A percentile compares a stretch with the other conserved stretches of the same genome.
Conservation (phyloP, 2,113 vertebrate species). For the Anarhynchus alexandrinus region DNA sequence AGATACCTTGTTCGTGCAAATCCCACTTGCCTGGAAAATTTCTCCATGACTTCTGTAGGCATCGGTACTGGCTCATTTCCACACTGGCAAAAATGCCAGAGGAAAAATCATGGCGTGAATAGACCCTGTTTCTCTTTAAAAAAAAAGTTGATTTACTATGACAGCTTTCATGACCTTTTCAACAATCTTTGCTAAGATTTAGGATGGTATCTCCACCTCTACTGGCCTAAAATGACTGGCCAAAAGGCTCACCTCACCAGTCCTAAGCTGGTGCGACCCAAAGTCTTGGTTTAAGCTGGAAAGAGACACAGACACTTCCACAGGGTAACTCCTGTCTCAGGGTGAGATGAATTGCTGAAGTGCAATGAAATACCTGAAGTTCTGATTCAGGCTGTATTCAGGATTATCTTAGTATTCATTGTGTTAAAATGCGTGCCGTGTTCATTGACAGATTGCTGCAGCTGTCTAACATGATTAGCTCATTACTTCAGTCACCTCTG, state of each 20-base stretch:
- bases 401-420: background rate
- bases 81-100: background rate
- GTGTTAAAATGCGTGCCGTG: background rate
- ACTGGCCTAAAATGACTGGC: background rate
- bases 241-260: background rate
- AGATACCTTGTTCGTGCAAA: background rate
- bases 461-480: background rate
- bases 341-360: background rate
- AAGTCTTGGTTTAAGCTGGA: background rate
- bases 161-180: background rate
- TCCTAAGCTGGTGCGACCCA: background rate
- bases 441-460: background rate
- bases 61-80: background rate
- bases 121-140: background rate
- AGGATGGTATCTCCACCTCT: background rate
- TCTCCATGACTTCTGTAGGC: background rate
- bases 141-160: background rate
- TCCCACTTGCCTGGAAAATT: background rate
- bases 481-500: background rate
- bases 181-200: background rate
- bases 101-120: background rate
- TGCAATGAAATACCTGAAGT: background rate
- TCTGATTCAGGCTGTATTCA: background rate
- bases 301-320: background rate
- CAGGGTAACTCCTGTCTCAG: background rate